Conservation (phyloP, 2,888 invertebrate genomes). For the Xestoiulus laeticollis region DNA sequence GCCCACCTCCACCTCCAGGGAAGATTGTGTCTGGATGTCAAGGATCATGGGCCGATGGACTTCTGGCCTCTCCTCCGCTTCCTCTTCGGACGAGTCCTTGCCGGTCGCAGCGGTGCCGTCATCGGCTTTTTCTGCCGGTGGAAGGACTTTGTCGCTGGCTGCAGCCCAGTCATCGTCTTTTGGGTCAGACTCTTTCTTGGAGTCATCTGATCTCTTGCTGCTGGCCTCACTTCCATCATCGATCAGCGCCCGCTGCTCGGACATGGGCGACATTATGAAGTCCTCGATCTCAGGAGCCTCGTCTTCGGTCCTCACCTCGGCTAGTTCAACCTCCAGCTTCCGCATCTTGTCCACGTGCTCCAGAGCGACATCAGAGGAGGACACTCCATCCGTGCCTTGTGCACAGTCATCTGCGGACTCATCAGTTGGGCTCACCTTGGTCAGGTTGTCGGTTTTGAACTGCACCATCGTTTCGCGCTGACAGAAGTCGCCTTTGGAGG, state of each 20-base stretch:
- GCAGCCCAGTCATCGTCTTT: neutral
- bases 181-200: constrained; percentile 1
- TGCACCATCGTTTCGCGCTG: neutral
- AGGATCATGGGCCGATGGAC: constrained; percentile 45
- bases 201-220: neutral
- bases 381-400: constrained; percentile 54
- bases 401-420: constrained; percentile 59
- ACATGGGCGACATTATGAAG: constrained; percentile 59
- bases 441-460: constrained; percentile 8
- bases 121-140: neutral
- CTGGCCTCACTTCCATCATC: constrained; percentile 32
- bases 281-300: constrained; percentile 63
- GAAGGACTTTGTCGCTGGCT: neutral
- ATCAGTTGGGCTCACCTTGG: constrained; percentile 57
- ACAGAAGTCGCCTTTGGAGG: neutral
- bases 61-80: neutral
- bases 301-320: constrained; percentile 64
- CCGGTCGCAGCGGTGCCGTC: neutral
- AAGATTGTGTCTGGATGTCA: constrained; percentile 58
- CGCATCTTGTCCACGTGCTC: constrained; percentile 29
- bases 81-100: neutral
- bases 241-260: constrained; percentile 55
- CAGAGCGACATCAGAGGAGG: neutral
- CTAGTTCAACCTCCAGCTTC: constrained; percentile 59
- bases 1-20: constrained; percentile 59